phyloP scores from a whole-genome alignment of 2,888 invertebrate genomes.

The Erannis defoliaria region DNA sequence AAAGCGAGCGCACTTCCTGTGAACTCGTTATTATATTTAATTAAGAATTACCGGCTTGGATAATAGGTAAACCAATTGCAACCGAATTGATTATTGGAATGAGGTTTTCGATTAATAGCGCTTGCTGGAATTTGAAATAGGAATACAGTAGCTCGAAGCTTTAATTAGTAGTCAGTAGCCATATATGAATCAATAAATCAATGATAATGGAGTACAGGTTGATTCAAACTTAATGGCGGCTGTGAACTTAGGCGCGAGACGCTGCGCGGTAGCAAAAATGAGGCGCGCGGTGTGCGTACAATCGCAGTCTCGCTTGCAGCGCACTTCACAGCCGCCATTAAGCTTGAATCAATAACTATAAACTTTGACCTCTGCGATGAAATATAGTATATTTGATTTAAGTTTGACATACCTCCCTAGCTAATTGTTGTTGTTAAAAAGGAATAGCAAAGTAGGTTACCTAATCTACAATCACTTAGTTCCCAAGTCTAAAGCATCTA shows the following conservation, averaged over 20 bases:
- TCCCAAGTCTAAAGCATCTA: slow-evolving; percentile 4
- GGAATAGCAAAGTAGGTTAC: neutral
- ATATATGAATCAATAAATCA: neutral
- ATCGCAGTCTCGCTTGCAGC: too few relatives aligned
- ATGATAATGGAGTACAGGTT: too few relatives aligned
- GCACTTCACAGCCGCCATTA: too few relatives aligned
- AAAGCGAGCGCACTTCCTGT: slow-evolving; percentile 24
- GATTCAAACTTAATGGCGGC: too few relatives aligned
- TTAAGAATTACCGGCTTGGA: slow-evolving; percentile 17
- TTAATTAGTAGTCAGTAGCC: neutral
- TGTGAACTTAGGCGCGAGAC: too few relatives aligned
- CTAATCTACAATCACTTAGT: slow-evolving; percentile 17
- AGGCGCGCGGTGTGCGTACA: too few relatives aligned
- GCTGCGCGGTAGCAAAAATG: too few relatives aligned
- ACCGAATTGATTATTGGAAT: slow-evolving; percentile 19
- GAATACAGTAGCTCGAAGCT: neutral
- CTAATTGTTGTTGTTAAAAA: too few relatives aligned
- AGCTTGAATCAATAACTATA: too few relatives aligned
- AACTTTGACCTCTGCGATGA: too few relatives aligned
- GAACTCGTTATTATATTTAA: slow-evolving; percentile 26
- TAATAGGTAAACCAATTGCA: slow-evolving; percentile 19
- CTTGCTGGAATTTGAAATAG: slow-evolving; percentile 4
- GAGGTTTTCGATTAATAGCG: neutral
- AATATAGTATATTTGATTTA: too few relatives aligned
- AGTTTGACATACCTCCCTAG: neutral